These are phyloP conservation scores for Lepidurus arcticus DNA, from an alignment of 1,140 invertebrate species.

Conservation along the genomic window DNA sequence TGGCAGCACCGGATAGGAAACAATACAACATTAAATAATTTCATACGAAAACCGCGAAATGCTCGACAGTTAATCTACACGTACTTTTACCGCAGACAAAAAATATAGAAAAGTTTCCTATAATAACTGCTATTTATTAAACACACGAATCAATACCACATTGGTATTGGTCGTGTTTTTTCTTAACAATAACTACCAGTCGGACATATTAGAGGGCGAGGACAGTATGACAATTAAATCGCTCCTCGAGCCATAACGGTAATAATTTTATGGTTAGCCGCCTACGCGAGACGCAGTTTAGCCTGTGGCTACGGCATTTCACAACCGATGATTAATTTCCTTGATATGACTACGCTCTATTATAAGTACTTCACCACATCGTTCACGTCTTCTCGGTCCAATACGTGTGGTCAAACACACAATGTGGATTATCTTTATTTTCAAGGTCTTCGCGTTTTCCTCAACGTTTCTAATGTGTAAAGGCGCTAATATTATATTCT, in stretches of 20 bases:
- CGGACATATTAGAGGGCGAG: too few species aligned
- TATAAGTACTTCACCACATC: neutral
- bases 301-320: neutral
- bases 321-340: neutral
- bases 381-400: neutral
- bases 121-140: too few species aligned
- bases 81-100: too few species aligned
- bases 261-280: neutral
- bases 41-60: neutral
- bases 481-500: neutral
- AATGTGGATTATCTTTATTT: neutral
- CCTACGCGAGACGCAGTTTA: neutral
- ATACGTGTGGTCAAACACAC: neutral
- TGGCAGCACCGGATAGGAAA: neutral
- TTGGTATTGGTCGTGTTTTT: slow-evolving; percentile 25
- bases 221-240: too few species aligned
- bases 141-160: neutral
- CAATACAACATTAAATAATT: neutral
- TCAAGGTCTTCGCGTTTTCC: neutral
- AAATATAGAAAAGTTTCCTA: too few species aligned
- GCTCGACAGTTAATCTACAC: too few species aligned
- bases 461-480: neutral
- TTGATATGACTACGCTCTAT: neutral
- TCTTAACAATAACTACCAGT: neutral
- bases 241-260: neutral